Conservation (phyloP, 2,888 invertebrate genomes). For the Pecten maximus region DNA sequence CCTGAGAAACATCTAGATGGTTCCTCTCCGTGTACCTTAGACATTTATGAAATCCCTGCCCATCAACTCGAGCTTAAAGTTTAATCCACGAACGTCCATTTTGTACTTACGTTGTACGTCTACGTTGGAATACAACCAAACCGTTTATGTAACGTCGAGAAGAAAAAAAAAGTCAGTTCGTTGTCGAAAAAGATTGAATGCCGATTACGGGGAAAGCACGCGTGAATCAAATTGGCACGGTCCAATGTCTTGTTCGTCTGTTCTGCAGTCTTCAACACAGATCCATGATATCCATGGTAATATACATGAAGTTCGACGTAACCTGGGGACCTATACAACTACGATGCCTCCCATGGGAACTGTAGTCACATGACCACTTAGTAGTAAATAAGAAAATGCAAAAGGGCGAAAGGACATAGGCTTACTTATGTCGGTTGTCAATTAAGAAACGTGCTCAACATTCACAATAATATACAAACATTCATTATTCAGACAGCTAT, state of each 20-base stretch:
- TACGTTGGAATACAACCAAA: not conserved
- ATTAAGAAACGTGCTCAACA: not conserved
- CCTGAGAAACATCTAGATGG: too few relatives aligned
- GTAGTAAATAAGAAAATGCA: not conserved
- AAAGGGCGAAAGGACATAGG: not conserved
- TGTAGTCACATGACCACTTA: not conserved
- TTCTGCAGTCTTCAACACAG: not conserved
- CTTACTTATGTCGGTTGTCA: not conserved
- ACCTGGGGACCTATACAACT: not conserved
- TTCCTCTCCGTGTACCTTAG: too few relatives aligned
- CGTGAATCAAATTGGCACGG: not conserved
- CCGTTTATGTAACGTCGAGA: not conserved
- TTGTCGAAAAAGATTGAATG: not conserved
- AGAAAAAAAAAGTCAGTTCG: not conserved
- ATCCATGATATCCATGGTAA: not conserved
- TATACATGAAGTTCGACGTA: not conserved
- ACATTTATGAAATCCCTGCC: not conserved
- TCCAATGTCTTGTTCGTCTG: conserved; percentile 15
- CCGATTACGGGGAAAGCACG: not conserved
- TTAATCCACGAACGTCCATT: not conserved
- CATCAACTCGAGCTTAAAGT: too few relatives aligned
- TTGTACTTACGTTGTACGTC: not conserved
- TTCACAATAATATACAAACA: not conserved
- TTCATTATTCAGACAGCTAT: not conserved
- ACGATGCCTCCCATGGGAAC: not conserved